A percentile compares a stretch with the other conserved stretches of the same genome.
Evolutionary conservation across 2,888 invertebrate species (phyloP).

Genomic region (Drosophila seclusa): DNA sequence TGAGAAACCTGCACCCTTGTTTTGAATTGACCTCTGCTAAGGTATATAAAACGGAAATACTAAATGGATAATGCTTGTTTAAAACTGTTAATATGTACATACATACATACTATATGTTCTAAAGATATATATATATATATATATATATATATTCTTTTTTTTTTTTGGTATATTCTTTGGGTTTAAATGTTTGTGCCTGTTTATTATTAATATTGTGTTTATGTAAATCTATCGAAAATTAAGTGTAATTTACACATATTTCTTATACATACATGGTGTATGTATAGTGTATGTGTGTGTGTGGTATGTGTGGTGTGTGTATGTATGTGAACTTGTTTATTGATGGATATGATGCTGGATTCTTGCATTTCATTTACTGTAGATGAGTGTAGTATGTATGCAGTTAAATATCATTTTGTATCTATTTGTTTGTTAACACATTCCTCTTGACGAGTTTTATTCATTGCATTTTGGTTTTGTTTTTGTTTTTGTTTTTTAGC

Average conservation of each 20-base stretch:
- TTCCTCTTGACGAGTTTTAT: slow-evolving; percentile 82
- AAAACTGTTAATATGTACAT: slow-evolving; percentile 25
- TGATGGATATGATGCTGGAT: neutral
- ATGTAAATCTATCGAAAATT: slow-evolving; percentile 80
- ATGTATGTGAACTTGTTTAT: slow-evolving; percentile 1
- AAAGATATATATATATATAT: neutral
- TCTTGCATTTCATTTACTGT: slow-evolving; percentile 47
- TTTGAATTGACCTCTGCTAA: slow-evolving; percentile 1
- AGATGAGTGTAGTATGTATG: slow-evolving; percentile 37
- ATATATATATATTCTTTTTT: neutral
- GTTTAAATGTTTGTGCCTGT: slow-evolving; percentile 31
- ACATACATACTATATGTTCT: slow-evolving; percentile 16
- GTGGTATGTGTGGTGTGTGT: neutral
- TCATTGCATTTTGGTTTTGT: slow-evolving; percentile 65
- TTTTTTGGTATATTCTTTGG: neutral
- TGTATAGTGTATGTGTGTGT: slow-evolving; percentile 8
- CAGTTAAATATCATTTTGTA: slow-evolving; percentile 57
- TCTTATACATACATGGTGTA: slow-evolving; percentile 18
- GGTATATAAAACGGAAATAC: slow-evolving; percentile 13
- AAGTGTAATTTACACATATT: slow-evolving; percentile 49
- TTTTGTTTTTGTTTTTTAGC: slow-evolving; percentile 23
- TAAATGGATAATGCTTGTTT: slow-evolving; percentile 16
- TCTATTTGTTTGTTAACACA: slow-evolving; percentile 77
- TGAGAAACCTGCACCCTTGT: slow-evolving; percentile 3
- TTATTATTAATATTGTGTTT: slow-evolving; percentile 34